Percentiles rank a stretch among this genome's conserved stretches.
These are phyloP conservation scores for Gastracanthus pulcherrimus DNA, from an alignment of 2,888 invertebrate species.

Conservation along the genomic window DNA sequence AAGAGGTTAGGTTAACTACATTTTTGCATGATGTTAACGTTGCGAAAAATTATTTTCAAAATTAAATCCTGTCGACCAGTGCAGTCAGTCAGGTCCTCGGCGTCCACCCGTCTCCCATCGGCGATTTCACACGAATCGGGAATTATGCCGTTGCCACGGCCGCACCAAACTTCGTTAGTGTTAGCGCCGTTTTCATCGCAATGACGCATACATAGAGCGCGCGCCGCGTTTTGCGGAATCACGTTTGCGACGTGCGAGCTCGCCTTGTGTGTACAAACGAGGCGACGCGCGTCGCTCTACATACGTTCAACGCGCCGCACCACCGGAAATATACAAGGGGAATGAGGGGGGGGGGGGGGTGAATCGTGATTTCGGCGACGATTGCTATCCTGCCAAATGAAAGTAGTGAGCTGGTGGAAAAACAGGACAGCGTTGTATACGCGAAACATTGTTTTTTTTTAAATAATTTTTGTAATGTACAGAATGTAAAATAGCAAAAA, in stretches of 20 bases:
- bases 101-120: neutral
- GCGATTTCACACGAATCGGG: neutral
- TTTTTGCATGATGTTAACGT: too few relatives aligned
- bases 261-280: conserved; percentile 20
- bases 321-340: conserved; percentile 15
- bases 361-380: neutral
- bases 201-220: conserved; percentile 67
- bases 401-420: too few relatives aligned
- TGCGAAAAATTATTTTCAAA: neutral
- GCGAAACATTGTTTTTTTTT: too few relatives aligned
- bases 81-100: neutral
- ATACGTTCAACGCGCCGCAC: too few relatives aligned
- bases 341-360: neutral
- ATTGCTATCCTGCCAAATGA: neutral
- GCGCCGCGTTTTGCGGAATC: conserved; percentile 64
- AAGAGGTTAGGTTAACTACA: too few relatives aligned
- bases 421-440: neutral
- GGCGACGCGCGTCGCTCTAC: neutral
- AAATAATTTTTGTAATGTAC: too few relatives aligned
- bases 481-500: too few relatives aligned
- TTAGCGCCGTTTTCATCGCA: conserved; percentile 70
- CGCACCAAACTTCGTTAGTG: conserved; percentile 52
- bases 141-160: neutral
- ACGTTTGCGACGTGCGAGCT: conserved; percentile 64
- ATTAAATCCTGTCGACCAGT: neutral